Conservation (phyloP, 37 sponge, comb jelly and placozoan species). For the Bolinopsis microptera region DNA sequence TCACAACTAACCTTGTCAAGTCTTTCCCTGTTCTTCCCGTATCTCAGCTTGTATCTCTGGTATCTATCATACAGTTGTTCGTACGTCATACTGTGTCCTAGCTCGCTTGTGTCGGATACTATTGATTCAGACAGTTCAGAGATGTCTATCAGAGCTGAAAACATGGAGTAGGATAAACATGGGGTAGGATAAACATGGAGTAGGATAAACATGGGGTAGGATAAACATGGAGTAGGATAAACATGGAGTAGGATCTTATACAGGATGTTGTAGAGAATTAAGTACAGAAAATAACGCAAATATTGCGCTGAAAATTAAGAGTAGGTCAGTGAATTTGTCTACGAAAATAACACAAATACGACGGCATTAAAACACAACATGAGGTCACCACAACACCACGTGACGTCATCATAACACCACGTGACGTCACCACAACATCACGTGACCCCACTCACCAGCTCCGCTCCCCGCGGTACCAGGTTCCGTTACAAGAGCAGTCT, state of each 20-base stretch:
- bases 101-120: background rate
- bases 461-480: background rate
- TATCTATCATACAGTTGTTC: slow-evolving; percentile 35
- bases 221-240: no score
- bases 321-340: no score
- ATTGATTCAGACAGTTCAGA: slow-evolving; percentile 9
- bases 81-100: slow-evolving; percentile 21
- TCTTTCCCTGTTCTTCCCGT: background rate
- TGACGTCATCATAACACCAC: background rate
- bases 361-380: background rate
- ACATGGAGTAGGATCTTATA: no score
- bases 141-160: slow-evolving; percentile 34
- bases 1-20: slow-evolving; percentile 7
- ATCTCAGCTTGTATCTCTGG: slow-evolving; percentile 49
- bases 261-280: no score
- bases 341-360: no score
- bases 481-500: slow-evolving; percentile 39
- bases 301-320: no score
- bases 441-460: slow-evolving; percentile 14
- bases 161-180: no score
- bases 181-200: no score
- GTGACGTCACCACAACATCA: background rate
- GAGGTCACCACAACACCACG: background rate
- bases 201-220: no score
- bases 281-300: no score